Evolutionary conservation across 2,888 invertebrate species (phyloP).

Genomic region (Elaeidobius kamerunicus): DNA sequence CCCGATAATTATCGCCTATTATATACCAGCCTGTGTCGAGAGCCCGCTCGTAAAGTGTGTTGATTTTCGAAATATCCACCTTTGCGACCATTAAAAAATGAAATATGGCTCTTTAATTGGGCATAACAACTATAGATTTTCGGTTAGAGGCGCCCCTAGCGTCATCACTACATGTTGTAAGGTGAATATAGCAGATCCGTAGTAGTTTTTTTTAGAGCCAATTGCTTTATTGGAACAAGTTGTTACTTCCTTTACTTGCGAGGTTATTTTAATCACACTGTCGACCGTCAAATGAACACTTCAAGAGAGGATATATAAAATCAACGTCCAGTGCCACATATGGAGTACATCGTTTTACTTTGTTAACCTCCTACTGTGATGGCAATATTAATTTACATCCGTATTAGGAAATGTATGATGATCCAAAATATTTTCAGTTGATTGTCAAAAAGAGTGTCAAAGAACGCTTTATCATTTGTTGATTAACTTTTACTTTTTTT

Average conservation of each 20-base stretch:
- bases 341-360: conserved; percentile 10
- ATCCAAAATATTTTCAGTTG: too few relatives aligned
- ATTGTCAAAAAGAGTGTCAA: too few relatives aligned
- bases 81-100: conserved; percentile 35
- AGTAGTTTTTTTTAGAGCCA: too few relatives aligned
- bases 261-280: background rate
- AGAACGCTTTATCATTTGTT: too few relatives aligned
- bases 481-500: too few relatives aligned
- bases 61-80: conserved; percentile 25
- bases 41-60: conserved; percentile 13
- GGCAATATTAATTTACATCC: too few relatives aligned
- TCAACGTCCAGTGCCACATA: conserved; percentile 15
- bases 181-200: too few relatives aligned
- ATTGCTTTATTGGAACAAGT: too few relatives aligned
- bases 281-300: conserved; percentile 12
- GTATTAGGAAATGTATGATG: too few relatives aligned
- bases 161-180: too few relatives aligned
- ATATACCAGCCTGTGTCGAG: conserved; percentile 2
- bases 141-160: conserved; percentile 20
- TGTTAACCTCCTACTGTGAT: conserved; percentile 4
- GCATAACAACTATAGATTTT: conserved; percentile 34
- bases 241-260: too few relatives aligned
- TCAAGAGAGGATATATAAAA: conserved; percentile 16
- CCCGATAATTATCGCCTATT: conserved; percentile 18
- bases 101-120: conserved; percentile 38